These are phyloP conservation scores for Leptoteleia sp. DNA, from an alignment of 1,140 invertebrate species.

Conservation along the genomic window DNA sequence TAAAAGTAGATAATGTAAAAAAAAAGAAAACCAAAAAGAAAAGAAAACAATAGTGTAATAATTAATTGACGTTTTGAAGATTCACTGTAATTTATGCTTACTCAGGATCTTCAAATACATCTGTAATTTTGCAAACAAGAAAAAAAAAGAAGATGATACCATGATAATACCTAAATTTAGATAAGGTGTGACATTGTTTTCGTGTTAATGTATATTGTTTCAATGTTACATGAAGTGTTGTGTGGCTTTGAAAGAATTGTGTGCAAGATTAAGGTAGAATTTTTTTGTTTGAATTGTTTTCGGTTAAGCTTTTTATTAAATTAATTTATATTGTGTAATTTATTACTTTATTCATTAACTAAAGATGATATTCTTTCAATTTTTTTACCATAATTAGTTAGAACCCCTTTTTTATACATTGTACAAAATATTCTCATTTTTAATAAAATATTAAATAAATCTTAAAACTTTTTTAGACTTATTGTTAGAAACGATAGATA, in stretches of 20 bases:
- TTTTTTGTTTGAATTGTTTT: slow-evolving; percentile 9
- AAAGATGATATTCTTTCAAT: neutral
- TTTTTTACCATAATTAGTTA: neutral
- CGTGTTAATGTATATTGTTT: slow-evolving; percentile 74
- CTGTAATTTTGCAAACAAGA: slow-evolving; percentile 46
- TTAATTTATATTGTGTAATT: neutral
- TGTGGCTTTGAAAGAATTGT: slow-evolving; percentile 6
- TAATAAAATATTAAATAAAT: neutral
- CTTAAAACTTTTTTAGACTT: neutral
- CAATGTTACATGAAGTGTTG: slow-evolving; percentile 69
- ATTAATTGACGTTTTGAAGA: slow-evolving; percentile 42
- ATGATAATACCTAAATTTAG: slow-evolving; percentile 68
- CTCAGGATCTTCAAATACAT: slow-evolving; percentile 13
- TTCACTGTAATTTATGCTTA: slow-evolving; percentile 21
- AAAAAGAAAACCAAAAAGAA: too few species aligned
- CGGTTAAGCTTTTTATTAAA: slow-evolving; percentile 4
- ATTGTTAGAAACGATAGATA: neutral
- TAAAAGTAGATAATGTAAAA: slow-evolving; percentile 48
- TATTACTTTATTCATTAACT: slow-evolving; percentile 11
- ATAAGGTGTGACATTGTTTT: slow-evolving; percentile 69
- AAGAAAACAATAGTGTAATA: slow-evolving; percentile 38
- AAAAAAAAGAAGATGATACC: slow-evolving; percentile 22
- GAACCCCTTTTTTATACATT: neutral
- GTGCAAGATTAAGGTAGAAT: slow-evolving; percentile 23
- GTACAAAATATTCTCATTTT: neutral